Evolutionary conservation across 2,797 vertebrate species (phyloP).

Genomic region (Xerus rutilus): DNA sequence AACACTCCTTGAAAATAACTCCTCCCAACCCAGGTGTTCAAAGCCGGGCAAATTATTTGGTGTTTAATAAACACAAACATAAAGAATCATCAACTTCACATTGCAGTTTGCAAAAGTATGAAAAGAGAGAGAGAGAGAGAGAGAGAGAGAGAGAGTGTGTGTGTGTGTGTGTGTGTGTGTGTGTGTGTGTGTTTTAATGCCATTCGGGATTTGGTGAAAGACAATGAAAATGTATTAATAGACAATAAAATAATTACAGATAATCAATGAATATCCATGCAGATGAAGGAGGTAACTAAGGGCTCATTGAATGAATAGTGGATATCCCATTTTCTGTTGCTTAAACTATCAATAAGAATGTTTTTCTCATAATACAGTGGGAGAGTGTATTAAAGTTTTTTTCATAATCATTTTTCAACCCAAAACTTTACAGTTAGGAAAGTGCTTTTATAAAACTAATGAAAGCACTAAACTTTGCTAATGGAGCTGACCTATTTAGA

Average conservation of each 20-base stretch:
- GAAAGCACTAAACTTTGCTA: not conserved
- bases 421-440: not conserved
- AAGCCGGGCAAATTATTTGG: not conserved
- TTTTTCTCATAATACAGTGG: not conserved
- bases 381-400: not conserved
- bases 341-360: not conserved
- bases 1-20: slow-evolving; percentile 6
- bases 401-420: not conserved
- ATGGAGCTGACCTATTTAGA: slow-evolving; percentile 24
- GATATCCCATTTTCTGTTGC: not conserved
- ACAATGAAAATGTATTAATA: not conserved
- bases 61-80: slow-evolving; percentile 39
- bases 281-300: not conserved
- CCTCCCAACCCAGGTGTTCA: not conserved
- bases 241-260: not conserved
- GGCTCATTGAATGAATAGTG: not conserved
- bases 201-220: not conserved
- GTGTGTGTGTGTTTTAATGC: not conserved
- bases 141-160: no score
- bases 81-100: not conserved
- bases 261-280: not conserved
- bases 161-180: no score
- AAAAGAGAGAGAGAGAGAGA: no score
- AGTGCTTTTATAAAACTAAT: slow-evolving; percentile 11
- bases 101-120: not conserved